phyloP scores from a whole-genome alignment of 2,888 invertebrate species.

The Hanleya hanleyi region DNA sequence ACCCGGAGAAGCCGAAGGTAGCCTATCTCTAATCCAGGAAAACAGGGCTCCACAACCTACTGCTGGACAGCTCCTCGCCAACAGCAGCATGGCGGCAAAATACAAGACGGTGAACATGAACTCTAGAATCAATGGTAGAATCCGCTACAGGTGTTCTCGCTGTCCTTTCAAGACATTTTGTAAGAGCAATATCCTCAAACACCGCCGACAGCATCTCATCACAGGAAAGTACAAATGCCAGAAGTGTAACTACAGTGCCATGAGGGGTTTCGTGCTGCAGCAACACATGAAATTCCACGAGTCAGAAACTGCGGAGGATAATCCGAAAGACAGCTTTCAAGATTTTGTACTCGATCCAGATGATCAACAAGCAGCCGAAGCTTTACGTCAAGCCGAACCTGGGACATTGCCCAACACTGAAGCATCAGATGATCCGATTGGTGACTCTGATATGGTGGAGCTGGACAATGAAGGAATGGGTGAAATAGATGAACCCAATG shows the following conservation, averaged over 20 bases:
- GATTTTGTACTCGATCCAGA: conserved; percentile 52
- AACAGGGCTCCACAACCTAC: neutral
- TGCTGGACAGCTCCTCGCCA: neutral
- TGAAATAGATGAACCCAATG: too few relatives aligned
- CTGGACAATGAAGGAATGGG: too few relatives aligned
- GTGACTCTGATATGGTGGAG: neutral
- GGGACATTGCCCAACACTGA: neutral
- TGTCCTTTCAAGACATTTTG: conserved; percentile 58
- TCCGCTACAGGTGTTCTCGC: conserved; percentile 52
- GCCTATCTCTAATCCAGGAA: too few relatives aligned
- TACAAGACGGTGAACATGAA: neutral
- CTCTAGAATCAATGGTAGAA: conserved; percentile 28
- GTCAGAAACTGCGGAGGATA: conserved; percentile 15
- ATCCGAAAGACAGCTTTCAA: conserved; percentile 34
- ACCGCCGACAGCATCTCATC: conserved; percentile 54
- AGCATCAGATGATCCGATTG: neutral
- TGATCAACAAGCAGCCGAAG: conserved; percentile 40
- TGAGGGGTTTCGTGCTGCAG: conserved; percentile 46
- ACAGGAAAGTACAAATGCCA: conserved; percentile 54
- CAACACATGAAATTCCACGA: conserved; percentile 58
- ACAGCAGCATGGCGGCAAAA: neutral
- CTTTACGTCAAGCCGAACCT: conserved; percentile 19
- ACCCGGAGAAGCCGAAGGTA: conserved; percentile 30
- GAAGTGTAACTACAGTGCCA: conserved; percentile 57
- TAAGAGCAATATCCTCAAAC: conserved; percentile 56